Evolutionary conservation across 2,113 vertebrate species (phyloP), one percentile per base, ranked within the genome.

Genomic region (Holacanthus passer): DNA sequence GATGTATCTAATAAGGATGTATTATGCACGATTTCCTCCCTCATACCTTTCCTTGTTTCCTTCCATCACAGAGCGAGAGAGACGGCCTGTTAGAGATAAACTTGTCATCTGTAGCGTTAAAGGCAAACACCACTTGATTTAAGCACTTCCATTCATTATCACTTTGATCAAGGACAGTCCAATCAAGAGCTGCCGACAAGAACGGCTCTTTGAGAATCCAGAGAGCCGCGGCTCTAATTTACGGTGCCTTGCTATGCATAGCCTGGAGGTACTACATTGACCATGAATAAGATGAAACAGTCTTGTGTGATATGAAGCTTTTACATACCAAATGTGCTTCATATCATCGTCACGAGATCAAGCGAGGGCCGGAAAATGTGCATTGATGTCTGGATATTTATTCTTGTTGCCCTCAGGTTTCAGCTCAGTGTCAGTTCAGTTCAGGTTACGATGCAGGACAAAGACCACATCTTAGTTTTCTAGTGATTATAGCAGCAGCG

Each of bases 241-340:
- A 64, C 39, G 77, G n/a, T 48, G 69, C 66, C 47, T 14, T 53
- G 58, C 64, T 59, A 58, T 50, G 35, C 80, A 45, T n/a, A 29
- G 89, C 87, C 87, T 27, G 35, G 79, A 87, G 86, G 60, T 59
- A 19, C 60, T 3, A 43, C 56, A 48, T 13, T 75, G 86, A 80
- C 89, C 80, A 73, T 76, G 68, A 72, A 53, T 47, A 24, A 81
- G 76, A 91, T 82, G 65, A 86, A 92, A 87, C 77, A 32, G 60
- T 41, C 69, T 77, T 62, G 32, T 65, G 72, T 60, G 69, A 55
- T 77, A 11, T 62, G 69, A 77, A 62, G 73, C 39, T 72, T 83
- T 69, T 56, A 67, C 64, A 72, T 75, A 22, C 37, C 47, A 65
- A 84, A 71, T 62, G 45, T 50, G 75, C 32, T 82, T 72, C 78